Percentiles rank a stretch among this genome's conserved stretches.
Evolutionary conservation across 1,140 invertebrate genomes (phyloP).

Genomic region (Rhagoletis pomonella): DNA sequence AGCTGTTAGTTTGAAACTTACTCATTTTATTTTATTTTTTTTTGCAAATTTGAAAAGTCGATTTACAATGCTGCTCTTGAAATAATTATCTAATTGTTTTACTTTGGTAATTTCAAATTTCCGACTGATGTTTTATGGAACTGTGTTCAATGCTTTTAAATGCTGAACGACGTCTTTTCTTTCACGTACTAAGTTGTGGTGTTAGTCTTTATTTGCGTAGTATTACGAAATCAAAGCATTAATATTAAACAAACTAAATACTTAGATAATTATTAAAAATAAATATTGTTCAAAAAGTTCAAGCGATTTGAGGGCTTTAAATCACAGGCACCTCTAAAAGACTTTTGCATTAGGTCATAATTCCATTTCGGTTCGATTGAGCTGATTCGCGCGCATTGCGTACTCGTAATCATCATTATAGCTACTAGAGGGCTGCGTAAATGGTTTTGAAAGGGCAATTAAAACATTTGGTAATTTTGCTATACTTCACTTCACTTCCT

Average conservation of each 20-base stretch:
- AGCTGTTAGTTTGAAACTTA: no score
- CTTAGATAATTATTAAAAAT: conserved; percentile 43
- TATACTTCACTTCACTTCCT: no score
- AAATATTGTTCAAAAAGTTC: background rate
- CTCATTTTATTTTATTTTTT: no score
- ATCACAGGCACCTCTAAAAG: background rate
- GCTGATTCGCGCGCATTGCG: no score
- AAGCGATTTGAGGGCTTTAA: background rate
- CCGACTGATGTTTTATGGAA: background rate
- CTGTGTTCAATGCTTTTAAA: conserved; percentile 3
- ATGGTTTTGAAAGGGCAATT: no score
- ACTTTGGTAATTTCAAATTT: background rate
- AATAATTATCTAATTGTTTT: background rate
- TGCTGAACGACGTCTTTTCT: background rate
- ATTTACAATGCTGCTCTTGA: background rate
- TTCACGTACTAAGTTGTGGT: background rate
- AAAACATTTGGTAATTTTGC: no score
- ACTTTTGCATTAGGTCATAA: conserved; percentile 12
- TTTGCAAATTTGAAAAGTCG: no score
- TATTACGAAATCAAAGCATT: background rate
- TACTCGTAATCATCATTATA: no score
- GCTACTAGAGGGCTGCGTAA: no score
- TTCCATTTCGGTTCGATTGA: conserved; percentile 5
- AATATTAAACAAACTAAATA: background rate
- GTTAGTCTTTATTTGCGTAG: background rate